Evolutionary conservation across 2,888 invertebrate species (phyloP), one percentile per base, ranked within the genome.

Genomic region (Drosophila crucigera): DNA sequence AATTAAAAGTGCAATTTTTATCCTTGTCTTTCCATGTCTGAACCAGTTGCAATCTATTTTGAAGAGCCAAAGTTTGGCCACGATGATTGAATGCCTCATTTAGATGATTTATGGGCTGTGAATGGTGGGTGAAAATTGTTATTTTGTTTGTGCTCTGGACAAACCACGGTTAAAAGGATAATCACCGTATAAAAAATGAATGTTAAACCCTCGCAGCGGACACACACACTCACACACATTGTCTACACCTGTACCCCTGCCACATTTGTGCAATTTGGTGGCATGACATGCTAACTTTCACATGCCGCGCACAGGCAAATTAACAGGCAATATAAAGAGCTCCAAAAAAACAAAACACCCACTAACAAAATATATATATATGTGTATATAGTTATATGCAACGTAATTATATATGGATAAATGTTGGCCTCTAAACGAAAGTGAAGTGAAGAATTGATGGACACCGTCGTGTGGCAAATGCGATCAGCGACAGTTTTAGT

Each of bases 381-480:
- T 37, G 58, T 35, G 47, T 14, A 59, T 60, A 35, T 28, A 35
- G 28, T 11, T 14, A 52, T 59, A 49, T 47, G 56, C 28, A 49
- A 56, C 30, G 30, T 50, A 50, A n/a, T 41, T 50, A 37, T 47
- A 33, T 35, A n/a, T 55, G 66, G 55, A 66, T 58, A 50, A 64
- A 78, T 47, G 64, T 52, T 70, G 66, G 66, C 68, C 63, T 37
- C 73, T 58, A 78, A 89, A 91, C 80, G 91, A 91, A 91, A 91
- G 92, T 91, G 86, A 91, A 90, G 91, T 91, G 91, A 91, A 83
- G 92, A 91, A 91, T 91, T 91, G 91, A 91, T 82, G 82, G 90
- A 92, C 91, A 83, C 39, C 37, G 55, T 73, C 65, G 77, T 76
- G 77, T 76, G 68, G 79, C 30, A 56, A 53, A 19, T 35, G 63